These are phyloP conservation scores for Tricholauxania praeusta DNA, from an alignment of 2,888 invertebrate genomes.

Conservation along the genomic window DNA sequence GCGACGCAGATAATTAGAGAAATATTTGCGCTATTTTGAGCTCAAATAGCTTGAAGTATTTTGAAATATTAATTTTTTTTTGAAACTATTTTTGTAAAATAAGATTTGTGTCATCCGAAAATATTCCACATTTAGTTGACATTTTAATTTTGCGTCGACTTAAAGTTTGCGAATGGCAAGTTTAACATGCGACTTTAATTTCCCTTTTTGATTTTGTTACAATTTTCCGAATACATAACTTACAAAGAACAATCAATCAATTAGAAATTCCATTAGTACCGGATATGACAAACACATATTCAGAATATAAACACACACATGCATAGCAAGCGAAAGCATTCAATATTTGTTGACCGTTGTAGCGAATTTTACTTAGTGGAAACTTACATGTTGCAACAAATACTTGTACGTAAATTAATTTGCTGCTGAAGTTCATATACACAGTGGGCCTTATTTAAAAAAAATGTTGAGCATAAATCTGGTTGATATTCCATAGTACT, in stretches of 20 bases:
- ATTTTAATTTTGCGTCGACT: background rate
- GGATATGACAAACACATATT: constrained; percentile 54
- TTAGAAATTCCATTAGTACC: constrained; percentile 57
- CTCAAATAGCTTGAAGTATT: background rate
- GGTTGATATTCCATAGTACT: too few relatives aligned
- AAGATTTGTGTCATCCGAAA: background rate
- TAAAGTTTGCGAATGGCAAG: background rate
- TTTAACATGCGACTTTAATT: background rate
- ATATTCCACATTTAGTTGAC: background rate
- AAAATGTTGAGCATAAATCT: too few relatives aligned
- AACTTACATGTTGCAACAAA: background rate
- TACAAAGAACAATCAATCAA: constrained; percentile 51
- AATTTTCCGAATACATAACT: background rate
- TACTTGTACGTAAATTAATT: background rate
- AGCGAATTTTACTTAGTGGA: background rate
- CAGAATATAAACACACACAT: constrained; percentile 32
- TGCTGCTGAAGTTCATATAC: background rate
- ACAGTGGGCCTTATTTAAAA: background rate
- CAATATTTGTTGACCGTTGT: background rate
- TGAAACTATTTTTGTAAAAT: background rate
- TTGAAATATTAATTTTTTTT: background rate
- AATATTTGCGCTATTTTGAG: constrained; percentile 7
- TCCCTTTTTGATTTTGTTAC: background rate
- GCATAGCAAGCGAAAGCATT: constrained; percentile 1
- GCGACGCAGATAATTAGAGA: constrained; percentile 15